Evolutionary conservation across 2,113 vertebrate species (phyloP), one percentile per base, ranked within the genome.

Genomic region (Falcunculus frontatus): DNA sequence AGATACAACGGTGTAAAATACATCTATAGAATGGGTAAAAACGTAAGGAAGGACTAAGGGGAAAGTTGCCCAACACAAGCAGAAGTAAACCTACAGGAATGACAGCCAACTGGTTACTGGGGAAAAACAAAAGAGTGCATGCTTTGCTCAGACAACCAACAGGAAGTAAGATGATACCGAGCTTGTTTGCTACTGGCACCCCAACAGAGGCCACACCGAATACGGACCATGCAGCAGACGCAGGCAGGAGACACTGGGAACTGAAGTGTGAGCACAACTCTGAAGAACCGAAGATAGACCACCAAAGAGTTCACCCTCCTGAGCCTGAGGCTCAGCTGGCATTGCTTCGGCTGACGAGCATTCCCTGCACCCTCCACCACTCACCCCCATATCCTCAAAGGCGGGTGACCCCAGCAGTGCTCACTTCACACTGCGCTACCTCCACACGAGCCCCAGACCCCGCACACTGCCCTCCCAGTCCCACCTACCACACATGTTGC

Each of bases 151-250:
- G 83, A 69, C 79, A 86, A 79, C 4, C 79, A 86, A 79, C 4
- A 25, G 85, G 56, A 87, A 87, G 52, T 41, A 68, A 35, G 42
- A 44, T 7, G 41, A 49, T 10, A 41, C 5, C 0, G 22, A 81
- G 77, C 29, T 21, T n/a, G 46, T n/a, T 74, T 19, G 32, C 46
- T 8, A 3, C 47, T 12, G n/a, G 60, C 55, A 74, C 68, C 59
- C 59, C 77, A 50, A 9, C 0, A 47, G 49, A 0, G 44, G 29
- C 37, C 79, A 78, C 80, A 17, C 0, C 4, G 22, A 49, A 44
- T 1, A 60, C 0, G 3, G 60, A 16, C 3, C 4, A 11, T 0
- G 18, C 57, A 52, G 41, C 16, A 84, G 39, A 32, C 0, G 0
- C 29, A 5, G 50, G 26, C 39, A 22, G 18, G 13, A 64, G 32